A percentile compares a stretch with the other conserved stretches of the same genome.
phyloP scores from a whole-genome alignment of 2,113 vertebrate genomes.

The Chionomys nivalis region DNA sequence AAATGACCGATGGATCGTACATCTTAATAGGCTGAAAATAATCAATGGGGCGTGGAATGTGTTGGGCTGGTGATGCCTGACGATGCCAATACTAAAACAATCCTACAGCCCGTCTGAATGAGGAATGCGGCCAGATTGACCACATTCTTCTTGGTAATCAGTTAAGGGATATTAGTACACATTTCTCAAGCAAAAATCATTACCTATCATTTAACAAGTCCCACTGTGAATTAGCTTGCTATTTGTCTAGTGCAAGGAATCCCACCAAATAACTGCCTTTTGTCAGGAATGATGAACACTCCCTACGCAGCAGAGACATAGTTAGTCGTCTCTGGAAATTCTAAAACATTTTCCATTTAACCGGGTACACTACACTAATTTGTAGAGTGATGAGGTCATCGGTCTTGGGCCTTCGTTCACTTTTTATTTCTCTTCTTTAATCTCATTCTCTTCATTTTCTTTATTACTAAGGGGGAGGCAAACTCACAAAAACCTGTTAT shows the following conservation, averaged over 20 bases:
- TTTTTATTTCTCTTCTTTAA: conserved; percentile 76
- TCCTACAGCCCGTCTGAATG: background rate
- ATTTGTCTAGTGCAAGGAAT: conserved; percentile 36
- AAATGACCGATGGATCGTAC: conserved; percentile 1
- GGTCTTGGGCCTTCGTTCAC: conserved; percentile 69
- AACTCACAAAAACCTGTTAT: conserved; percentile 83
- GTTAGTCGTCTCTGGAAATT: conserved; percentile 19
- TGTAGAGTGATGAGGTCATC: conserved; percentile 69
- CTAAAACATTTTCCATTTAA: conserved; percentile 60
- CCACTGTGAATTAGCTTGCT: conserved; percentile 32
- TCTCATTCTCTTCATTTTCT: conserved; percentile 83
- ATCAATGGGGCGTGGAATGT: background rate
- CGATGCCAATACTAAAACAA: background rate
- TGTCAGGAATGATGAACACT: background rate
- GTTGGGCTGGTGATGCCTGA: background rate
- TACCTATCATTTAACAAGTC: conserved; percentile 65
- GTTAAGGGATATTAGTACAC: conserved; percentile 62
- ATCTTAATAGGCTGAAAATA: conserved; percentile 27
- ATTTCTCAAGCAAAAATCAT: conserved; percentile 76
- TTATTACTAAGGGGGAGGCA: conserved; percentile 83
- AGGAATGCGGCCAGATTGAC: background rate
- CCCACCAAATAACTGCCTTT: conserved; percentile 33
- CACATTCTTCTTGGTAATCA: conserved; percentile 39
- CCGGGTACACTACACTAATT: conserved; percentile 61
- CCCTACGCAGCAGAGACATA: conserved; percentile 25